These are phyloP conservation scores for Podarcis lilfordi DNA, from an alignment of 2,797 vertebrate genomes.

Conservation along the genomic window DNA sequence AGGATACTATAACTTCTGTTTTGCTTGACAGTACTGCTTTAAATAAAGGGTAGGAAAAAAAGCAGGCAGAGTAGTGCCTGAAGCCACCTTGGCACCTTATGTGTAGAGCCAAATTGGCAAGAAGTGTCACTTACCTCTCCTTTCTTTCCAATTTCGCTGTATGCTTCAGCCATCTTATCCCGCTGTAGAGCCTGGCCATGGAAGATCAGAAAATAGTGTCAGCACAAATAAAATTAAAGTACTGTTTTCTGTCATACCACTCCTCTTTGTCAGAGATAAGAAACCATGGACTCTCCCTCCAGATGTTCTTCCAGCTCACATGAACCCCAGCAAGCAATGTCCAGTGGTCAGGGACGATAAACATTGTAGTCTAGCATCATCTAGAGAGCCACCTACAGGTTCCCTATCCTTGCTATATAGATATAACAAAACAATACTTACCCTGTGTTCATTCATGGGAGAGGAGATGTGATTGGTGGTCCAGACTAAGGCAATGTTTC, in stretches of 20 bases:
- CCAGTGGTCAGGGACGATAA: too few species aligned
- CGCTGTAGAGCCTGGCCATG: slow-evolving; percentile 75
- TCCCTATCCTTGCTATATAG: too few species aligned
- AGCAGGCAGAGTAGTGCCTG: background rate
- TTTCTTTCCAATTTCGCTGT: slow-evolving; percentile 79
- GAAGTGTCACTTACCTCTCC: slow-evolving; percentile 73
- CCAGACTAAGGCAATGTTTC: too few species aligned
- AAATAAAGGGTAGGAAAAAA: background rate
- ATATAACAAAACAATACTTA: too few species aligned
- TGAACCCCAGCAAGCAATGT: too few species aligned
- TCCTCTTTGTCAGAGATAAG: too few species aligned
- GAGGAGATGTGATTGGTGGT: too few species aligned
- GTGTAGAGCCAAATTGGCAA: background rate
- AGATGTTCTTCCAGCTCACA: too few species aligned
- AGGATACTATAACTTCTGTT: background rate
- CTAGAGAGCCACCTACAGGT: too few species aligned
- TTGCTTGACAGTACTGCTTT: background rate
- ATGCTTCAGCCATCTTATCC: slow-evolving; percentile 80
- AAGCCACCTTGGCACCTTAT: background rate
- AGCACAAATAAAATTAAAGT: background rate
- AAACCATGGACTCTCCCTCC: too few species aligned
- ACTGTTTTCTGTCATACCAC: background rate
- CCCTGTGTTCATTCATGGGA: too few species aligned
- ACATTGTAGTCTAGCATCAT: too few species aligned
- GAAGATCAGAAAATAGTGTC: slow-evolving; percentile 1